Evolutionary conservation across 2,797 vertebrate genomes (phyloP).

Genomic region (Myiothlypis chrysogaster): DNA sequence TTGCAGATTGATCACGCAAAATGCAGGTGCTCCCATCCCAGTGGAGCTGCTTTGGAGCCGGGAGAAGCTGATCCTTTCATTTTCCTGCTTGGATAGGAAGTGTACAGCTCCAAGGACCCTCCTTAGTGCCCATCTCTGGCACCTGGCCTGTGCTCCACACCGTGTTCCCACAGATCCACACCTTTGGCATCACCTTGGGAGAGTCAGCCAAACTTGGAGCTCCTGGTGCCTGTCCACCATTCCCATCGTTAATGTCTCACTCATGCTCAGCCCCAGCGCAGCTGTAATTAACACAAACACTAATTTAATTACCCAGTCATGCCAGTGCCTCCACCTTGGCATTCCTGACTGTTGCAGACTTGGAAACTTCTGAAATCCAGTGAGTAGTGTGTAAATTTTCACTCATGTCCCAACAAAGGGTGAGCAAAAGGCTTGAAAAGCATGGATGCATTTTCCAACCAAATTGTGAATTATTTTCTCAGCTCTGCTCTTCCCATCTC

Average conservation of each 20-base stretch:
- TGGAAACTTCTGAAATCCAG: neutral
- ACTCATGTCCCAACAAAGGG: rapidly evolving
- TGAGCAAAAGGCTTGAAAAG: neutral
- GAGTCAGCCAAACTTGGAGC: neutral
- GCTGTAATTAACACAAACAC: neutral
- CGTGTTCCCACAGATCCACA: rapidly evolving
- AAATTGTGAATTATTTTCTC: neutral
- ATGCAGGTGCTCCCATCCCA: neutral
- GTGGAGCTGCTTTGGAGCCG: neutral
- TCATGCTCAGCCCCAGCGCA: rapidly evolving
- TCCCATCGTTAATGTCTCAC: rapidly evolving
- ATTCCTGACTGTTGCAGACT: rapidly evolving
- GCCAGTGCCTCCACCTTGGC: rapidly evolving
- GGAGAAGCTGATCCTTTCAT: neutral
- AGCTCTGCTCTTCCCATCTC: rapidly evolving
- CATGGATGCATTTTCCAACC: neutral
- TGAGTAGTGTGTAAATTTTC: neutral
- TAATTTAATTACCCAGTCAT: neutral
- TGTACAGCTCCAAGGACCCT: neutral
- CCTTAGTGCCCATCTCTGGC: too few species aligned
- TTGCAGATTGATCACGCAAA: rapidly evolving
- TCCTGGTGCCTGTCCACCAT: neutral
- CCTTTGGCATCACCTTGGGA: too few species aligned
- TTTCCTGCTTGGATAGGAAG: rapidly evolving
- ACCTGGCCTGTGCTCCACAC: neutral